These are phyloP conservation scores for Pseudococcus viburni DNA, from an alignment of 2,888 invertebrate genomes.

Conservation along the genomic window DNA sequence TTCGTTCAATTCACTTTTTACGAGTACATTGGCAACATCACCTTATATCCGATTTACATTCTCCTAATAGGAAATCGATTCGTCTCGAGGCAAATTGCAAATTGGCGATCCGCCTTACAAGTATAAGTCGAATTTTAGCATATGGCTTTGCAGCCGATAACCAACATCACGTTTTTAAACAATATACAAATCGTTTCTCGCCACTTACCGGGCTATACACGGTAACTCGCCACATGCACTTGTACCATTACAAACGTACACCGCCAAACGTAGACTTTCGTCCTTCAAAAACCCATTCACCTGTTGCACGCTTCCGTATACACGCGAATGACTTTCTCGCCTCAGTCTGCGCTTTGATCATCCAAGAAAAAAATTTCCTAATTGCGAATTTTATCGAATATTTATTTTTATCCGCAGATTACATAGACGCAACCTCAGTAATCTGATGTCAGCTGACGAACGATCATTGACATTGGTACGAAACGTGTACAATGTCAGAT, in stretches of 20 bases:
- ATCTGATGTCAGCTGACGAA: neutral
- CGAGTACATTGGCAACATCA: neutral
- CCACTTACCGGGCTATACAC: neutral
- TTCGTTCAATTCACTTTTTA: neutral
- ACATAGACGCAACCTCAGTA: neutral
- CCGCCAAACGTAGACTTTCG: conserved; percentile 32
- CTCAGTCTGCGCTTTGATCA: neutral
- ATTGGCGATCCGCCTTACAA: neutral
- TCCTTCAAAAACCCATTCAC: conserved; percentile 42
- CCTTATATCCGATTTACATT: neutral
- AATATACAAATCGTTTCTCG: neutral
- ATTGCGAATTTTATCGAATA: neutral
- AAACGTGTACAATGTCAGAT: conserved; percentile 11
- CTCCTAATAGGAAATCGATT: conserved; percentile 5
- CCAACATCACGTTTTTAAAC: conserved; percentile 3
- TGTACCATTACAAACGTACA: neutral
- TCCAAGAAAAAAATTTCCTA: neutral
- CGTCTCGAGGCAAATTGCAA: conserved; percentile 1
- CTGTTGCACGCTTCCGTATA: conserved; percentile 45
- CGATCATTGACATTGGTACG: conserved; percentile 1
- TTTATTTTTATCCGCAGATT: neutral
- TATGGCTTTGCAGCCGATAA: neutral
- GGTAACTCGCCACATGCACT: neutral
- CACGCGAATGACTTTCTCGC: conserved; percentile 20
- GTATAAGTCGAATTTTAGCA: neutral